Conservation (phyloP, 2,113 vertebrate species). For the Vimba vimba region DNA sequence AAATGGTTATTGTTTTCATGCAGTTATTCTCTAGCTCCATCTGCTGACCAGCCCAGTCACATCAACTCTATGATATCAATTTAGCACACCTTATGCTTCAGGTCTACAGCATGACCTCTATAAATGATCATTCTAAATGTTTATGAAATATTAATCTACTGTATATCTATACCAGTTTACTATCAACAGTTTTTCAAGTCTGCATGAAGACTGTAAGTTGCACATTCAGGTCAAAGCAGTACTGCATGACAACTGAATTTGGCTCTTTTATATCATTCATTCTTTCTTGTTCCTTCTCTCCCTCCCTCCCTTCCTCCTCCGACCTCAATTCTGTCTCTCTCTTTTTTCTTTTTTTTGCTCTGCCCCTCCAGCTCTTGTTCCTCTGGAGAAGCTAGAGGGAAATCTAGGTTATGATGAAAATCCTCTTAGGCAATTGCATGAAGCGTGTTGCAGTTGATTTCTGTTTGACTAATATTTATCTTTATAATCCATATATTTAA, state of each 20-base stretch:
- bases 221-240: neutral
- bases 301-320: conserved; percentile 3
- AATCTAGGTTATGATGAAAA: conserved; percentile 55
- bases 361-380: conserved; percentile 42
- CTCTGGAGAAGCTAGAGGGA: conserved; percentile 43
- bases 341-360: conserved; percentile 47
- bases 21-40: conserved; percentile 30
- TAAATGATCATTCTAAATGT: neutral
- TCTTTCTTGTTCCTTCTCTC: neutral
- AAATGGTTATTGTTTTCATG: neutral
- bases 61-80: neutral
- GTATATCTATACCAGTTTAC: neutral
- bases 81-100: neutral
- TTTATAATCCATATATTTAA: conserved; percentile 1
- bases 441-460: neutral
- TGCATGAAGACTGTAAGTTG: neutral
- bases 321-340: conserved; percentile 48
- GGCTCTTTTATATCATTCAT: neutral
- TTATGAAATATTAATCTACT: neutral
- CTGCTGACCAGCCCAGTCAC: conserved; percentile 8
- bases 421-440: conserved; percentile 7
- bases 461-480: neutral
- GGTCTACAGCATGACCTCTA: neutral
- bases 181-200: neutral
- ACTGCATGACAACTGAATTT: neutral